Evolutionary conservation across 2,797 vertebrate species (phyloP).

Genomic region (Gobio occitaniae): DNA sequence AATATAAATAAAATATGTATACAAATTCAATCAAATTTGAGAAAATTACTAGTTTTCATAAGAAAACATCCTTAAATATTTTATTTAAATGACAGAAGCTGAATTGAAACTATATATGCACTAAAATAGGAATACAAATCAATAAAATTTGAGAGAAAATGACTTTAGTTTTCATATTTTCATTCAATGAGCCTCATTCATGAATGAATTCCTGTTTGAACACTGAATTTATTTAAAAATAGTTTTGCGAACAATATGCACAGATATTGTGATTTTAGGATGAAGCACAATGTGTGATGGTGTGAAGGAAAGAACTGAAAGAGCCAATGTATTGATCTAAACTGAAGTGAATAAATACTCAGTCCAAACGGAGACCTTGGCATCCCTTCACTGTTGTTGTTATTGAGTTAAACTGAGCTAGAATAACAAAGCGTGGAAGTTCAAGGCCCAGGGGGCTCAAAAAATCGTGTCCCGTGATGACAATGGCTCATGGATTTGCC

Average conservation of each 20-base stretch:
- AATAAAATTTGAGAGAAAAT: neutral
- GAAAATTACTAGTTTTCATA: neutral
- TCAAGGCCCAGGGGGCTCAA: constrained; percentile 65
- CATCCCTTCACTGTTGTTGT: constrained; percentile 20
- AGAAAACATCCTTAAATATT: too few species aligned
- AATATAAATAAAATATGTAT: neutral
- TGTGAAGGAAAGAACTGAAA: neutral
- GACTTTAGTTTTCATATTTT: neutral
- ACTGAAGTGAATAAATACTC: neutral
- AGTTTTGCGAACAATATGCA: neutral
- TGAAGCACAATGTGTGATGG: neutral
- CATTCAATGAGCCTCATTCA: neutral
- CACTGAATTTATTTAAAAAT: neutral
- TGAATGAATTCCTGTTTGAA: neutral
- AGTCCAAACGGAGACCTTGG: neutral
- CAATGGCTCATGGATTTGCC: constrained; percentile 36
- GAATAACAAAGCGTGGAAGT: constrained; percentile 68
- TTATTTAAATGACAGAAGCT: too few species aligned
- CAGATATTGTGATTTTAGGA: neutral
- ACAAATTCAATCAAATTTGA: neutral
- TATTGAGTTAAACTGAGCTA: constrained; percentile 35
- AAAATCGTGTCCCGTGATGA: constrained; percentile 53
- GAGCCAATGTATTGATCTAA: neutral
- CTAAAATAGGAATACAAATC: neutral
- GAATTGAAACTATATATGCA: too few species aligned